Evolutionary conservation across 2,888 invertebrate species (phyloP).

Genomic region (Eristalis pertinax): DNA sequence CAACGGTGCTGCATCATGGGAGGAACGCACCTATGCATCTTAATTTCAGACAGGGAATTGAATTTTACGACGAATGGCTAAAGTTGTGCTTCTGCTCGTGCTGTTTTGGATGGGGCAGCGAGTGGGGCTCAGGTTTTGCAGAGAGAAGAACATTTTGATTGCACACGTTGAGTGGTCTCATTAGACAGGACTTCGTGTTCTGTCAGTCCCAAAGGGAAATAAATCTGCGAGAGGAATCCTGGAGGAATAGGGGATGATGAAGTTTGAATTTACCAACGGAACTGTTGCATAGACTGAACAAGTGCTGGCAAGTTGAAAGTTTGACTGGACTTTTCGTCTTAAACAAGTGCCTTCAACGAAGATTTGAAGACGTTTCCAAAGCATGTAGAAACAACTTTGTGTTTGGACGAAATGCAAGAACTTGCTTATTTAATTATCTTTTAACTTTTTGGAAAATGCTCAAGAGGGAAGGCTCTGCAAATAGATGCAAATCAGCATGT

Average conservation of each 20-base stretch:
- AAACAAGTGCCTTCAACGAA: constrained; percentile 16
- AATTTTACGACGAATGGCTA: constrained; percentile 39
- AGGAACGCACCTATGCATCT: constrained; percentile 3
- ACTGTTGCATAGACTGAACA: neutral
- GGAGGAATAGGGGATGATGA: neutral
- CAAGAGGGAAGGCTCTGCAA: too few relatives aligned
- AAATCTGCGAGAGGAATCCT: neutral
- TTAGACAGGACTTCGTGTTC: constrained; percentile 11
- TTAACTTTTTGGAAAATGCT: too few relatives aligned
- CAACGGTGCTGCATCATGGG: neutral
- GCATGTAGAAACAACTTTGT: neutral
- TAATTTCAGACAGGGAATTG: constrained; percentile 39
- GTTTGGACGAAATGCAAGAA: neutral
- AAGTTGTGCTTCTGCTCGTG: constrained; percentile 15
- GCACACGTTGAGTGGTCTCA: constrained; percentile 30
- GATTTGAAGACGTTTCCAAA: constrained; percentile 5
- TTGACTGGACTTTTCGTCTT: constrained; percentile 5
- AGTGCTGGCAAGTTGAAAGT: constrained; percentile 3
- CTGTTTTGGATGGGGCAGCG: neutral
- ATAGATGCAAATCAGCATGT: too few relatives aligned
- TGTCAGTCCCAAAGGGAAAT: neutral
- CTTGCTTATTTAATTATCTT: too few relatives aligned
- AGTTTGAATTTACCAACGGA: constrained; percentile 20
- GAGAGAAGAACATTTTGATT: constrained; percentile 51
- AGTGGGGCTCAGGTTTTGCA: neutral